Percentiles rank a stretch among this genome's conserved stretches.
These are phyloP conservation scores for Ammospiza caudacuta DNA, from an alignment of 2,113 vertebrate genomes.

Conservation along the genomic window DNA sequence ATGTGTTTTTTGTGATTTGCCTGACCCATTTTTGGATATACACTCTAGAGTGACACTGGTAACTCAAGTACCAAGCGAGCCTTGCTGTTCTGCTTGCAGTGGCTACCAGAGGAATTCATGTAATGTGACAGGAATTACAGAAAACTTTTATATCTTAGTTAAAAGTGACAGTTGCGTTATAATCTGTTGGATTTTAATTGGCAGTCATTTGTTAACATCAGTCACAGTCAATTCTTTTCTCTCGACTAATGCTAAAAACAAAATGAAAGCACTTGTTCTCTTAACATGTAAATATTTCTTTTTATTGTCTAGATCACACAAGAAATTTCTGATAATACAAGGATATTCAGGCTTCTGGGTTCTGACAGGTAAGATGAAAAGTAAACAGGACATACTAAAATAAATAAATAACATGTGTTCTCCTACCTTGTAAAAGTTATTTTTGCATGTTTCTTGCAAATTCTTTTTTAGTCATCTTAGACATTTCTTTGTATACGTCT, in stretches of 20 bases:
- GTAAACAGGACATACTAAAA: neutral
- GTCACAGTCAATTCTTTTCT: neutral
- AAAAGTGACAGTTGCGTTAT: neutral
- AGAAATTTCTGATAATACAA: slow-evolving; percentile 96
- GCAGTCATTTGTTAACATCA: neutral
- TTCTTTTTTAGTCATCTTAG: neutral
- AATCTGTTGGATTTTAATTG: neutral
- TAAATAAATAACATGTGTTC: neutral
- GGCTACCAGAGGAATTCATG: neutral
- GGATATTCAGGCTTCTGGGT: slow-evolving; percentile 97
- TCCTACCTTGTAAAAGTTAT: neutral
- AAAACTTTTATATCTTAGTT: neutral
- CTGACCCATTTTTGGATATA: neutral
- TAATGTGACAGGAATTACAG: neutral
- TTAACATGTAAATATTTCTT: neutral
- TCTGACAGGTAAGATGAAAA: slow-evolving; percentile 89
- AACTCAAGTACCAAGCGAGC: neutral
- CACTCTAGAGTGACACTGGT: neutral
- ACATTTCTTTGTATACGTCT: neutral
- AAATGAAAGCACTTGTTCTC: neutral
- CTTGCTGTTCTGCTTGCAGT: neutral
- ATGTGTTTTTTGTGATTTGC: neutral
- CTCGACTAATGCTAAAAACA: neutral
- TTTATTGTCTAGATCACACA: slow-evolving; percentile 88
- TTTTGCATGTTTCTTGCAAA: neutral